Conservation (phyloP, 2,888 invertebrate genomes). For the Drosophila recens region DNA sequence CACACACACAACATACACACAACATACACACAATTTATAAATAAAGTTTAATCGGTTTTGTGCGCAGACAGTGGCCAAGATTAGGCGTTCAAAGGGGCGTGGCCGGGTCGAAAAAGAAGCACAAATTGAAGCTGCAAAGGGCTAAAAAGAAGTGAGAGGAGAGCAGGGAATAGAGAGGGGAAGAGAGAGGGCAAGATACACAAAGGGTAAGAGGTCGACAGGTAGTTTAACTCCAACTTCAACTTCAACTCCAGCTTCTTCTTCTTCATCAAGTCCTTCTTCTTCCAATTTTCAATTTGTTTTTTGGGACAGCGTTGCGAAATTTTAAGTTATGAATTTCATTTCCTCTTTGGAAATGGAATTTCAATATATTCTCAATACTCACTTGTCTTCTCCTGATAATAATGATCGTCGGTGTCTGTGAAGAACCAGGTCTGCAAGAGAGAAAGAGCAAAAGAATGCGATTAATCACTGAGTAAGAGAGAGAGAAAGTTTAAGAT, state of each 20-base stretch:
- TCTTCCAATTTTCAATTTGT: constrained; percentile 55
- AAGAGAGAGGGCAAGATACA: not conserved
- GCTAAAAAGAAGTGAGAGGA: not conserved
- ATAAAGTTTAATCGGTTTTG: constrained; percentile 73
- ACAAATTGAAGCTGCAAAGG: constrained; percentile 60
- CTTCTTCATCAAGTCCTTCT: no score
- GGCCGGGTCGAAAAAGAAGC: constrained; percentile 73
- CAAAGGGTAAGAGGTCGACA: constrained; percentile 77
- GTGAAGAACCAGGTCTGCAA: constrained; percentile 98
- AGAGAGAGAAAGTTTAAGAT: constrained; percentile 20
- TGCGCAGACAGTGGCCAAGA: constrained; percentile 84
- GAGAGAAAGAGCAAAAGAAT: constrained; percentile 70
- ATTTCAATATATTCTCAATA: constrained; percentile 76
- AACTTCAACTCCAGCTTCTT: constrained; percentile 5
- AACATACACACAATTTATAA: constrained; percentile 4
- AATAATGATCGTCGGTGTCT: constrained; percentile 92
- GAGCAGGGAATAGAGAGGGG: not conserved
- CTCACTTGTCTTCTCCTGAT: constrained; percentile 94
- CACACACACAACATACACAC: no score
- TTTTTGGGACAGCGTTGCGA: constrained; percentile 28
- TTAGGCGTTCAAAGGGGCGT: constrained; percentile 84
- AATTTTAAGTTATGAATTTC: constrained; percentile 43
- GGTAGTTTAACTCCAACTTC: constrained; percentile 51
- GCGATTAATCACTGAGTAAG: constrained; percentile 30
- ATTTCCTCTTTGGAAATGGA: constrained; percentile 45